Base-by-base conservation (phyloP, 2,888 invertebrate species). In the Campoplex nolae region DNA sequence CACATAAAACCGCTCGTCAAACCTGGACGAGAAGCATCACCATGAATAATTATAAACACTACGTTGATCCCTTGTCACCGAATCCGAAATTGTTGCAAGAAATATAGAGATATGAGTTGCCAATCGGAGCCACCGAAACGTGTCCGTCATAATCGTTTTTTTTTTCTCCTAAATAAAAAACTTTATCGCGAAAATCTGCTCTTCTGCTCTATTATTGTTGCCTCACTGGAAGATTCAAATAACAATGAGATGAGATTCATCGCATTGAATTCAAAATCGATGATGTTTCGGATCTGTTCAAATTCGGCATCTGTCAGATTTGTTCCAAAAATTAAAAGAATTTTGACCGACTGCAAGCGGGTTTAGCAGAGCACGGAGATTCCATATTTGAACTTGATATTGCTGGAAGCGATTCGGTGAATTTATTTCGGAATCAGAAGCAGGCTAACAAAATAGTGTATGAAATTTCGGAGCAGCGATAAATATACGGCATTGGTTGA, bases 361-460 rank as follows among this genome's bases (percentile, higher is more conserved):
- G 18, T 3, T 16, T 11, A 23, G 38, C 42, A 62, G 11, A 28
- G 13, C 8, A 13, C 32, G 3, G 11, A 11, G 13, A 62, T 32
- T 28, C 1, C 16, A 2, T 23, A 23, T 45, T 75, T 42, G 13
- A 3, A 62, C 38, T 45, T 28, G 1, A 28, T 42, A 62, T 45
- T 62, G 85, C 81, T 81, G n/a, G 65, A n/a, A 70, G 76, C 76
- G 18, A 77, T 74, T 28, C 58, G 67, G 48, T 9, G 51, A 51
- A 62, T 73, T 32, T 13, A n/a, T 73, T 56, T 45, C 76, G 18
- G 75, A 76, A 76, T 62, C 65, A 45, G 71, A 35, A 76, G 73
- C 71, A 13, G 54, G 3, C 11, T 32, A 38, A n/a, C 18, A 28
- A 58, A n/a, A 42, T 13, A 35, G 65, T 4, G 58, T 28, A 13